phyloP scores from a whole-genome alignment of 2,113 vertebrate genomes.

The Eulacestoma nigropectus region DNA sequence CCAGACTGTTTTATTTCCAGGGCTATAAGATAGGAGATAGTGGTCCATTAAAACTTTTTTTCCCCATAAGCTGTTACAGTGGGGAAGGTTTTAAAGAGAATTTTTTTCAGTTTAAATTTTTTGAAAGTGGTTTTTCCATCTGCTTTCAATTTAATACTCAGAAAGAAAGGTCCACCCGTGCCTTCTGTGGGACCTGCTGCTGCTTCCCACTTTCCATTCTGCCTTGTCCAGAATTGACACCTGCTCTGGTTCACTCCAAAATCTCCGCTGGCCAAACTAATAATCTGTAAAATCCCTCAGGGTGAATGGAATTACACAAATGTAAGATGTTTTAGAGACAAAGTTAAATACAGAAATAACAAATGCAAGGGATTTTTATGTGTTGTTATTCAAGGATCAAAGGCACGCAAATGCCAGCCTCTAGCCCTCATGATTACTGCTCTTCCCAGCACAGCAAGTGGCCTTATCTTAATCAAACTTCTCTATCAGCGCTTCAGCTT shows the following conservation, averaged over 20 bases:
- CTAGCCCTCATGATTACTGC: not conserved
- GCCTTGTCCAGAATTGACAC: not conserved
- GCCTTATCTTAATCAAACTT: slow-evolving; percentile 10
- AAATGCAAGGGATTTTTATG: not conserved
- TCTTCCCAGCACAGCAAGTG: not conserved
- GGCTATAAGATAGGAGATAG: not conserved
- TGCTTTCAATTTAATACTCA: not conserved
- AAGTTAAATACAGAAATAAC: not conserved
- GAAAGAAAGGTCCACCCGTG: not conserved
- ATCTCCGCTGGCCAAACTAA: not conserved
- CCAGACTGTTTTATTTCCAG: not conserved
- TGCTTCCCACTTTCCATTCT: not conserved
- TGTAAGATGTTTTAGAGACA: not conserved
- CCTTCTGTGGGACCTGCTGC: not conserved
- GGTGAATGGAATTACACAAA: not conserved
- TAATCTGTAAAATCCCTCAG: not conserved
- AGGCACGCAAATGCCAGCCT: not conserved
- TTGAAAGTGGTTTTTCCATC: not conserved
- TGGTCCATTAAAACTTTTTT: not conserved
- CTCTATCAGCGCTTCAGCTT: not conserved
- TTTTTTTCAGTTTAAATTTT: not conserved
- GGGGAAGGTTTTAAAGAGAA: not conserved
- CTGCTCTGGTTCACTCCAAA: not conserved
- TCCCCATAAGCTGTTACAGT: not conserved
- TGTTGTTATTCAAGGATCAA: not conserved